phyloP scores from a whole-genome alignment of 2,113 vertebrate species.

The Cebus imitator region DNA sequence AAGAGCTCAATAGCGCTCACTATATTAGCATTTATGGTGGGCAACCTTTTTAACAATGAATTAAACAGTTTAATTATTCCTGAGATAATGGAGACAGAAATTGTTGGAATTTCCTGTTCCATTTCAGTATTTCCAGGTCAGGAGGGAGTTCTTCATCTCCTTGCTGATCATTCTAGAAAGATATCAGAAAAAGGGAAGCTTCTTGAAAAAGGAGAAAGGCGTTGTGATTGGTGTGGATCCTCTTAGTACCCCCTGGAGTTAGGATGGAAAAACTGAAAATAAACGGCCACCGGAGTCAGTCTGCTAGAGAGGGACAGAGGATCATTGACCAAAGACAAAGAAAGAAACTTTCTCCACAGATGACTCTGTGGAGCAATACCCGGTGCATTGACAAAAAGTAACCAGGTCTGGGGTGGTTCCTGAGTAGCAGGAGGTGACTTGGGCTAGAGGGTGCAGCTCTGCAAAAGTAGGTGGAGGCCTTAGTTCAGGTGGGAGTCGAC shows the following conservation, averaged over 20 bases:
- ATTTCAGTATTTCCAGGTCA: neutral
- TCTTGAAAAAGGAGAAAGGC: neutral
- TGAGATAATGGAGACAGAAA: neutral
- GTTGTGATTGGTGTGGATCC: neutral
- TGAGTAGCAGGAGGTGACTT: neutral
- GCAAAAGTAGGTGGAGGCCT: fast-evolving
- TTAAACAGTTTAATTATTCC: neutral
- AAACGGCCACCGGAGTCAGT: neutral
- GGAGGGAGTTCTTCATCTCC: neutral
- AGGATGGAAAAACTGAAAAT: neutral
- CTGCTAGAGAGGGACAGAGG: neutral
- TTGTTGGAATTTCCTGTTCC: neutral
- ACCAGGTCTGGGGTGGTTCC: neutral
- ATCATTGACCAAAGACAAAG: neutral
- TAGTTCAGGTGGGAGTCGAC: fast-evolving
- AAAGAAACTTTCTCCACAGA: neutral
- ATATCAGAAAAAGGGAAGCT: neutral
- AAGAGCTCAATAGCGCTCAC: neutral
- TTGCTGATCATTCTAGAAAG: neutral
- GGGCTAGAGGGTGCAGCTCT: fast-evolving
- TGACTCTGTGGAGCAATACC: neutral
- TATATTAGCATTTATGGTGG: neutral
- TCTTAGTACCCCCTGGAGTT: neutral
- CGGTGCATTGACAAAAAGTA: fast-evolving
- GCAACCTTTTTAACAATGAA: neutral